These are phyloP conservation scores for Ecliptopera silaceata DNA, from an alignment of 2,888 invertebrate species.

Conservation along the genomic window DNA sequence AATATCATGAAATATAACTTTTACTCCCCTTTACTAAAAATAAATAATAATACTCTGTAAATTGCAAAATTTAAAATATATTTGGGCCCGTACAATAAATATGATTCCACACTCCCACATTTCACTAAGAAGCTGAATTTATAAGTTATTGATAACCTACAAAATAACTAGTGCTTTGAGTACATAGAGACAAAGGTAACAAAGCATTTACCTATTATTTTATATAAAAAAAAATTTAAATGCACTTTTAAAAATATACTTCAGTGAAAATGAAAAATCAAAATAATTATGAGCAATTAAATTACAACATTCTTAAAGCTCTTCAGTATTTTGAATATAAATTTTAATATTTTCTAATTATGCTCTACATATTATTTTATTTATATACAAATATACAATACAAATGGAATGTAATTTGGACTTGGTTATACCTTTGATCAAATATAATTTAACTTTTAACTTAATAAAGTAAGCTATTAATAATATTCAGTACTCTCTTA, in stretches of 20 bases:
- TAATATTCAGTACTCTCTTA: slow-evolving; percentile 79
- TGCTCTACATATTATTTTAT: slow-evolving; percentile 25
- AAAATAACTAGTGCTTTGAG: not conserved
- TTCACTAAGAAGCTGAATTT: slow-evolving; percentile 6
- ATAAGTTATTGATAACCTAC: not conserved
- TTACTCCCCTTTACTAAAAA: slow-evolving; percentile 12
- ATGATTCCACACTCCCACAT: slow-evolving; percentile 10
- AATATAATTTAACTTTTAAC: slow-evolving; percentile 58
- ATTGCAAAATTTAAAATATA: slow-evolving; percentile 17
- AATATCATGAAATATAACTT: slow-evolving; percentile 6
- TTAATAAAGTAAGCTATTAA: slow-evolving; percentile 60
- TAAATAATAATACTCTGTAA: slow-evolving; percentile 3
- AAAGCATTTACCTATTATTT: not conserved
- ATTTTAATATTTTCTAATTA: slow-evolving; percentile 26
- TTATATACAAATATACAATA: slow-evolving; percentile 70
- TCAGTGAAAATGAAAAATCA: slow-evolving; percentile 47
- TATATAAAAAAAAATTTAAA: slow-evolving; percentile 48
- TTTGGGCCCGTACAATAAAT: slow-evolving; percentile 14
- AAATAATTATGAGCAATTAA: slow-evolving; percentile 72
- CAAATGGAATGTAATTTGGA: slow-evolving; percentile 80
- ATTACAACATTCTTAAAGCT: slow-evolving; percentile 75
- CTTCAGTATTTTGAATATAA: slow-evolving; percentile 56
- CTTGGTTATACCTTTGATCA: slow-evolving; percentile 66
- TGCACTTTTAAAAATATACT: slow-evolving; percentile 49
- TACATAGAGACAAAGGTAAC: slow-evolving; percentile 1